These are phyloP conservation scores for Prenolepis imparis DNA, from an alignment of 2,888 invertebrate genomes.

Conservation along the genomic window DNA sequence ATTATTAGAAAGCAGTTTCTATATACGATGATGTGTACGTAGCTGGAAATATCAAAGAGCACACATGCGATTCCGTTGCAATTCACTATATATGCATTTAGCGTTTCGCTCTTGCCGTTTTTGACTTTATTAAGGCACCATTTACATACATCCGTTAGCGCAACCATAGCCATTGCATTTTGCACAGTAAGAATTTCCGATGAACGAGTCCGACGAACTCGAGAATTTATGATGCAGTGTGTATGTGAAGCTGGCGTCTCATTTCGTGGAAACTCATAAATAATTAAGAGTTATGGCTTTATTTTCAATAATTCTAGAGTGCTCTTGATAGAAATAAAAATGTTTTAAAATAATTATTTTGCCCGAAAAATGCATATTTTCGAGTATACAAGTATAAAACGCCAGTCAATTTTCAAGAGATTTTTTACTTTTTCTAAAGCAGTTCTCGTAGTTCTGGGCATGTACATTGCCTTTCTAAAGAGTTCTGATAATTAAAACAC, in stretches of 20 bases:
- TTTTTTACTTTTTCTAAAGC: too few relatives aligned
- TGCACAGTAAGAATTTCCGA: constrained; percentile 29
- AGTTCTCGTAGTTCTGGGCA: too few relatives aligned
- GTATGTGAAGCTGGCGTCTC: constrained; percentile 26
- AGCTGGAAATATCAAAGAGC: constrained; percentile 30
- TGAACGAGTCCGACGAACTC: constrained; percentile 28
- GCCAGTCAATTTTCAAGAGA: too few relatives aligned
- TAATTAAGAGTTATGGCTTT: too few relatives aligned
- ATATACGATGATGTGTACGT: background rate
- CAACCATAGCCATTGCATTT: constrained; percentile 36
- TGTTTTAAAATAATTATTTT: too few relatives aligned
- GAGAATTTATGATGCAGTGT: constrained; percentile 65
- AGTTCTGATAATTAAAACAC: too few relatives aligned
- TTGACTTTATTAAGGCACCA: constrained; percentile 43
- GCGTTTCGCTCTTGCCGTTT: constrained; percentile 42
- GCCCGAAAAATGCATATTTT: too few relatives aligned
- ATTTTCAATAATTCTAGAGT: too few relatives aligned
- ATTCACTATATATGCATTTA: constrained; percentile 36
- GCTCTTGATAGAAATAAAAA: too few relatives aligned
- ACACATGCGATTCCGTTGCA: background rate
- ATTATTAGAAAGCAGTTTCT: constrained; percentile 31
- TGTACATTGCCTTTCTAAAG: too few relatives aligned
- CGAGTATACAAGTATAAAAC: too few relatives aligned
- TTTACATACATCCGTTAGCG: constrained; percentile 49
- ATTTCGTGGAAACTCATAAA: too few relatives aligned